These are phyloP conservation scores for Phylloscopus collybita DNA, from an alignment of 2,797 vertebrate genomes.

Conservation along the genomic window DNA sequence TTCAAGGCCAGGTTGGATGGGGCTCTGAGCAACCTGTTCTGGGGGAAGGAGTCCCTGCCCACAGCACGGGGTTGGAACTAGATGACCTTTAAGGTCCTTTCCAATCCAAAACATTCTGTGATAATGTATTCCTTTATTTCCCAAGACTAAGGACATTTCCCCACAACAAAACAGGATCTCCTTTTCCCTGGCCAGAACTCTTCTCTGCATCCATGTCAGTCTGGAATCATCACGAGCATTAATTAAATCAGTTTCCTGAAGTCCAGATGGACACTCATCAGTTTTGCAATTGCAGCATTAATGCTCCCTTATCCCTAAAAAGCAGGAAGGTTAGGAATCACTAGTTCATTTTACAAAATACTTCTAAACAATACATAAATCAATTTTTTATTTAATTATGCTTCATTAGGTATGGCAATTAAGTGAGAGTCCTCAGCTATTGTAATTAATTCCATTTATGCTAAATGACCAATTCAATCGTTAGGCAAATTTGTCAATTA, in stretches of 20 bases:
- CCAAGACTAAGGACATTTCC: background rate
- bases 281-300: background rate
- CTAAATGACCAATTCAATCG: background rate
- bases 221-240: rapidly evolving
- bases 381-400: background rate
- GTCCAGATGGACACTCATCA: background rate
- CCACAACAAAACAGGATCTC: background rate
- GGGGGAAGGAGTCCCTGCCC: background rate
- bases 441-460: background rate
- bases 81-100: background rate
- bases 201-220: background rate
- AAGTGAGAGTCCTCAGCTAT: background rate
- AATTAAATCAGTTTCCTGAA: background rate
- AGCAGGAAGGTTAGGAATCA: background rate
- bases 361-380: background rate
- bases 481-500: background rate
- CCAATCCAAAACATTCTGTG: background rate
- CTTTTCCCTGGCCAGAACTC: background rate
- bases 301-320: background rate
- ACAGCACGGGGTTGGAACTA: background rate
- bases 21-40: background rate
- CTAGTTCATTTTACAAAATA: background rate
- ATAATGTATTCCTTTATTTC: background rate
- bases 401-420: background rate
- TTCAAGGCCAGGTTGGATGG: background rate